phyloP scores from a whole-genome alignment of 2,888 invertebrate species.

The Lasius fuliginosus region DNA sequence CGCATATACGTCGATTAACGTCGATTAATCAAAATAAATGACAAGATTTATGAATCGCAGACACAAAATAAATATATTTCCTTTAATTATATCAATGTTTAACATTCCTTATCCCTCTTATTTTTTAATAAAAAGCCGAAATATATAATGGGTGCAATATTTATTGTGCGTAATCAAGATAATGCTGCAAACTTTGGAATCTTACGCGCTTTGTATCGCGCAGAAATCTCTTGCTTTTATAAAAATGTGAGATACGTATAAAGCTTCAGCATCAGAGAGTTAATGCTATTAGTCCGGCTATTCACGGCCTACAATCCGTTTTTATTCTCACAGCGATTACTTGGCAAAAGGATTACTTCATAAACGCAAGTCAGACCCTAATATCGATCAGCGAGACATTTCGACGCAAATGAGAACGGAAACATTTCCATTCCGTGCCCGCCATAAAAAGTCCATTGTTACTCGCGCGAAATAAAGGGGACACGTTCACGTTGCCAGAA shows the following conservation, averaged over 20 bases:
- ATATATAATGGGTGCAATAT: neutral
- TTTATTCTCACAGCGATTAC: neutral
- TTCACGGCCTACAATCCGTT: neutral
- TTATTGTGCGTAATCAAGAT: neutral
- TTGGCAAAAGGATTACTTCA: neutral
- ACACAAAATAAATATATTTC: neutral
- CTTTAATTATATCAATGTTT: neutral
- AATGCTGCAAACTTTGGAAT: neutral
- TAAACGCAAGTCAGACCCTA: neutral
- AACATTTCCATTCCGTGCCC: constrained; percentile 23
- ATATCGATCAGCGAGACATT: constrained; percentile 13
- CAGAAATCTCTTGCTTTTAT: neutral
- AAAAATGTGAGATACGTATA: neutral
- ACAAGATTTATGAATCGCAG: neutral
- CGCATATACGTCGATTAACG: constrained; percentile 11
- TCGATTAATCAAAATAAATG: neutral
- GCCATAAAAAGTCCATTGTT: constrained; percentile 18
- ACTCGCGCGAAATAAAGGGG: constrained; percentile 39
- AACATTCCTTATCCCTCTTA: neutral
- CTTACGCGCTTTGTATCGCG: neutral
- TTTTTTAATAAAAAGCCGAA: neutral
- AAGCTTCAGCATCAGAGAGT: neutral
- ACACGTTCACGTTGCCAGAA: constrained; percentile 33
- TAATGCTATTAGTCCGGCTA: neutral
- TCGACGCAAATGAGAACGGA: constrained; percentile 17